These are phyloP conservation scores for Choristoneura rosaceana DNA, from an alignment of 2,888 invertebrate species.

Conservation along the genomic window DNA sequence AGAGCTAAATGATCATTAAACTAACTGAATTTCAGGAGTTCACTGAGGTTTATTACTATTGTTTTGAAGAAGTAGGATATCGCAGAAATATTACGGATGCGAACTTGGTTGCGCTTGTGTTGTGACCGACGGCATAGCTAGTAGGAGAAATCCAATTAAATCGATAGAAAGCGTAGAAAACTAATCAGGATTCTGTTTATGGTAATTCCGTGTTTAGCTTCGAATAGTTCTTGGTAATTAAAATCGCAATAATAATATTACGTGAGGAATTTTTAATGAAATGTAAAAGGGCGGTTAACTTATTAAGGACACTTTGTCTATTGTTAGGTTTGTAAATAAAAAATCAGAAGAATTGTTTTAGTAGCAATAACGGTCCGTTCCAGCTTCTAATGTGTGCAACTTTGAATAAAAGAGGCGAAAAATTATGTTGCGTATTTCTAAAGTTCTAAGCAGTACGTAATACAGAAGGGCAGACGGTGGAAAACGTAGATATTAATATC, in stretches of 20 bases:
- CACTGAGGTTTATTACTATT: not conserved
- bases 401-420: too few species aligned
- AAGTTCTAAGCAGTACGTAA: too few species aligned
- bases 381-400: too few species aligned
- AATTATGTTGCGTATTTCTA: too few species aligned
- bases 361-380: too few species aligned
- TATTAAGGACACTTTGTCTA: too few species aligned
- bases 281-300: not conserved
- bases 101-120: not conserved
- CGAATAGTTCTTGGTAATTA: conserved; percentile 4
- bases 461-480: too few species aligned
- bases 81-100: not conserved
- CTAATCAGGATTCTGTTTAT: conserved; percentile 35
- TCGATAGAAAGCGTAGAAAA: conserved; percentile 38
- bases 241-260: not conserved
- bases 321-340: too few species aligned
- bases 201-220: conserved; percentile 21
- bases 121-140: not conserved
- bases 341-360: too few species aligned
- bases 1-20: not conserved
- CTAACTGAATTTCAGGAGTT: not conserved
- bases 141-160: conserved; percentile 39
- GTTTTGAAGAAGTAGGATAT: not conserved
- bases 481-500: too few species aligned
- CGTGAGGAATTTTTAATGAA: not conserved